Percentiles rank a stretch among this genome's conserved stretches.
These are phyloP conservation scores for Tricholauxania praeusta DNA, from an alignment of 2,888 invertebrate genomes.

Conservation along the genomic window DNA sequence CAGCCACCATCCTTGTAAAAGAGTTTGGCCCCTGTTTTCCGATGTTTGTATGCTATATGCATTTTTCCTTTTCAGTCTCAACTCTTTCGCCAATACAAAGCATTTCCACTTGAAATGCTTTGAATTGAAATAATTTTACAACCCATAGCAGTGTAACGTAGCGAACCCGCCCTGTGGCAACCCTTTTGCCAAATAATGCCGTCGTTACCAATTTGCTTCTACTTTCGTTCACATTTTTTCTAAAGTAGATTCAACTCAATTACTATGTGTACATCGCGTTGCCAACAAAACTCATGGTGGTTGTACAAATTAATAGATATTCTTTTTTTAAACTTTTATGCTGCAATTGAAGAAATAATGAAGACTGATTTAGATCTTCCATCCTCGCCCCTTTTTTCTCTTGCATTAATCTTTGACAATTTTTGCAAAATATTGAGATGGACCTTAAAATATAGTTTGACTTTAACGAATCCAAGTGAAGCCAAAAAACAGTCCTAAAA, in stretches of 20 bases:
- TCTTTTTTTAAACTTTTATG: constrained; percentile 1
- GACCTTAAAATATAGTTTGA: too few relatives aligned
- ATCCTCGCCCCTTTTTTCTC: neutral
- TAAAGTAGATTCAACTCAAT: constrained; percentile 5
- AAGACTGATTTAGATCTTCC: neutral
- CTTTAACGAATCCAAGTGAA: neutral
- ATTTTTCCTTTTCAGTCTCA: neutral
- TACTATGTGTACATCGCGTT: neutral
- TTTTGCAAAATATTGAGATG: neutral
- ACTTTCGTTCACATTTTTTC: neutral
- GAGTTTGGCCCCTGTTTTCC: neutral
- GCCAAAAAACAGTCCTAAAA: neutral
- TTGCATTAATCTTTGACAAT: neutral
- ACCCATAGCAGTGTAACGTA: neutral
- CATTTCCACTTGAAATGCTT: constrained; percentile 31
- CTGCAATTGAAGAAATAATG: neutral
- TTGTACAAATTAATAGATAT: neutral
- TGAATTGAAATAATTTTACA: constrained; percentile 34
- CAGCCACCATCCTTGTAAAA: neutral
- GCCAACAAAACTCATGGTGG: constrained; percentile 13
- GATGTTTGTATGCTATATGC: neutral
- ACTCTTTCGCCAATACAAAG: constrained; percentile 12
- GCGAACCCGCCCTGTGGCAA: constrained; percentile 19
- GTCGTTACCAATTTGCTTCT: constrained; percentile 15
- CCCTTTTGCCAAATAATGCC: constrained; percentile 19